Evolutionary conservation across 2,888 invertebrate species (phyloP), one percentile per base, ranked within the genome.

Genomic region (Periphyllus acericola): DNA sequence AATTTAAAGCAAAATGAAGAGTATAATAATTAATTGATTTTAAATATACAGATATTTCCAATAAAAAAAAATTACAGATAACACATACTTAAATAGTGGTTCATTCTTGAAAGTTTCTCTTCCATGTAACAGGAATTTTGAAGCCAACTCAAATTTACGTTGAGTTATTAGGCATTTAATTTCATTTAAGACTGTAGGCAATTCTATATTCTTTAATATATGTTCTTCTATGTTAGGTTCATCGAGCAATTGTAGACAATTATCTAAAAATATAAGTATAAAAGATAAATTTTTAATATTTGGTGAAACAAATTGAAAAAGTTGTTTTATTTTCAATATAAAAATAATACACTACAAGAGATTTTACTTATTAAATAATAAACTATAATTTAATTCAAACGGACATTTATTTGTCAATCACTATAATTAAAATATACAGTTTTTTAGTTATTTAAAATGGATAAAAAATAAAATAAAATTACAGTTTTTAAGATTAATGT

Each of bases 21-120:
- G 3, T 72, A 74, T 6, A 36, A 74, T 36, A 34, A 34, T 21
- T 36, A 34, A 34, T 21, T 74, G 25, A 32, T 74, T 71, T 71
- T 29, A 29, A 29, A 29, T 71, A 71, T 8, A n/a, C 66, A 9
- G 11, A 34, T n/a, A 46, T 9, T 46, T 82, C n/a, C n/a, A n/a
- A n/a, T n/a, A n/a, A n/a, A n/a, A n/a, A n/a, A n/a, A n/a, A n/a
- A n/a, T n/a, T 72, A 52, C 46, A 66, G 32, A 71, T 46, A 72
- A 32, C 46, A 72, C 80, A 46, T 87, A 87, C 87, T 75, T 32
- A 66, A 87, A 87, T 19, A 87, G 25, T 55, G 55, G 21, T 87
- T 87, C 60, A n/a, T 81, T 19, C 11, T 66, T 46, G 34, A 81
- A 87, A 9, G 60, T 87, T 68, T 74, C 6, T 32, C 19, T 75